Evolutionary conservation across 2,113 vertebrate species (phyloP), one percentile per base, ranked within the genome.

Genomic region (Nerophis ophidion): DNA sequence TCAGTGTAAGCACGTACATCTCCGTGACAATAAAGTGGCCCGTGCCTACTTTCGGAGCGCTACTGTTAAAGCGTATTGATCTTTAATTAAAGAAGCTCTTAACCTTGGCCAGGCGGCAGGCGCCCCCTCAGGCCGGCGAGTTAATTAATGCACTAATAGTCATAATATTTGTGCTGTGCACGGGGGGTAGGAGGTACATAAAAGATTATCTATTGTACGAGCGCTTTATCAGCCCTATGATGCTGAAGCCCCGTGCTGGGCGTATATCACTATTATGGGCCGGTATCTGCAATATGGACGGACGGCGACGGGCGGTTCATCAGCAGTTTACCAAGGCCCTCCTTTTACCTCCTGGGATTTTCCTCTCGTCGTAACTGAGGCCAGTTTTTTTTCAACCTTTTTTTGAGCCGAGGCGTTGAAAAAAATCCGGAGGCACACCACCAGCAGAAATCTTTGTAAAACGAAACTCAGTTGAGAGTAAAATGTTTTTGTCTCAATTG

Each of bases 11-110:
- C 76, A 62, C 51, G 72, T 40, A 77, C 26, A 26, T 26, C 26
- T 26, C 26, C 26, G 26, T 26, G 84, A 87, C 74, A 76, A 67
- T 73, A 78, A 81, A 84, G 84, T 75, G 66, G 75, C 81, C 76
- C 79, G 61, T 53, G 75, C 84, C 77, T 87, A 64, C 79, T 84
- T 76, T 74, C 76, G 73, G 71, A 82, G 74, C 68, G 72, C 57
- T 89, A 90, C 74, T 74, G 82, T 84, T 85, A 86, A 84, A 88
- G 77, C 65, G 68, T 89, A 91, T 91, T 89, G 89, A 91, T 91
- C 87, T 90, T 91, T 90, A 90, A 91, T 91, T 91, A 90, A 90
- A 90, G 88, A 85, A 87, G 87, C 88, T 91, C 89, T 90, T 91
- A 91, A 89, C 89, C 88, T 89, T 88, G 84, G 87, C 84, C 79